Base-by-base conservation (phyloP, 2,113 vertebrate genomes). In the Amphiprion percula region DNA sequence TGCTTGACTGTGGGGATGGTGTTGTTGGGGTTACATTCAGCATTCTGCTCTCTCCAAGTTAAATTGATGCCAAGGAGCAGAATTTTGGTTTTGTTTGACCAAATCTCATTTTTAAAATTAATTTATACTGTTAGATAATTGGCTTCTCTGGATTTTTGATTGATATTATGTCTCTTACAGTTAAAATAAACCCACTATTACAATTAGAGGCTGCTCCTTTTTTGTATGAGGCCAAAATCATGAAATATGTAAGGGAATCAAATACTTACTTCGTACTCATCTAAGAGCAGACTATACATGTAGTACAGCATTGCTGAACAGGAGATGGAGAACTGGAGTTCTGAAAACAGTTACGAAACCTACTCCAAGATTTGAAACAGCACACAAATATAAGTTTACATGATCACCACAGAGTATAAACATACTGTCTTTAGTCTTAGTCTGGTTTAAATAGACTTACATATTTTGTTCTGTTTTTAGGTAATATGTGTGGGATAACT, bases 301-400 rank as follows among this genome's bases (percentile, higher is more conserved):
- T 52, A 58, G 59, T 70, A n/a, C 58, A 52, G 44, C 19, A 33
- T 26, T 63, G 14, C n/a, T 5, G 37, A 60, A 6, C 7, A 59
- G 60, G 12, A 69, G 55, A 59, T 41, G 23, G 30, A 66, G 33
- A 30, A 28, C 0, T 15, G 12, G 19, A 63, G 68, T 4, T 73
- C 63, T 19, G 30, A 56, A 71, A 66, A 30, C 54, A 19, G 41
- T 10, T 4, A 49, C 11, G 2, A 33, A 16, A 49, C 28, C 46
- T 21, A 60, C 65, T 50, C 4, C 15, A 44, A 67, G 46, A 74
- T 71, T 28, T 50, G 24, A 80, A 79, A 49, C 68, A 15, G 68
- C 50, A 23, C 65, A 37, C n/a, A 9, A 30, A 7, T n/a, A 47
- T 21, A 24, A 30, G 41, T 52, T 81, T 73, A 76, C 19, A 14